phyloP scores from a whole-genome alignment of 1,140 invertebrate genomes.

The Zaprionus vittiger region DNA sequence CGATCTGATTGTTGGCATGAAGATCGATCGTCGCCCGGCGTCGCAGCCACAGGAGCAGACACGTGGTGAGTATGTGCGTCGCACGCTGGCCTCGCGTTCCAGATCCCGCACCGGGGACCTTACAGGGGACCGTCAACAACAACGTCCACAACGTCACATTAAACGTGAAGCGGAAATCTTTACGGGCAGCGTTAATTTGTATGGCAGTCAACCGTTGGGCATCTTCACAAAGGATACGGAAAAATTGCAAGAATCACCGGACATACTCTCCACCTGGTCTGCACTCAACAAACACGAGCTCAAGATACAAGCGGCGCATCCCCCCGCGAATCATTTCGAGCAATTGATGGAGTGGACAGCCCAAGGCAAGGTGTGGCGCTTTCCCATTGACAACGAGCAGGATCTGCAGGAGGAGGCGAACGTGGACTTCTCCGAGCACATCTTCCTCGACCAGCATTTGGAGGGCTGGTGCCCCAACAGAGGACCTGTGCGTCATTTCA shows the following conservation, averaged over 20 bases:
- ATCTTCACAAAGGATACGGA: conserved; percentile 85
- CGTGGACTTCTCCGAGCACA: conserved; percentile 95
- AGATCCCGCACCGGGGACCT: conserved; percentile 35
- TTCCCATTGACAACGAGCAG: conserved; percentile 99
- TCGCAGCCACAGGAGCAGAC: conserved; percentile 79
- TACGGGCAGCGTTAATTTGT: conserved; percentile 85
- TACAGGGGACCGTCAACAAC: conserved; percentile 31
- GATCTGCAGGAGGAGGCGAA: conserved; percentile 92
- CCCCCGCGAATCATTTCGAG: conserved; percentile 95
- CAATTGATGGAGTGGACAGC: conserved; percentile 98
- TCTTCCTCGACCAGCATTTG: conserved; percentile 95
- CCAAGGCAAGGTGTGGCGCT: conserved; percentile 97
- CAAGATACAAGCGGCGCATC: conserved; percentile 87
- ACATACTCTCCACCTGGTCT: conserved; percentile 89
- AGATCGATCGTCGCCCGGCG: conserved; percentile 86
- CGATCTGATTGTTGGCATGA: conserved; percentile 90
- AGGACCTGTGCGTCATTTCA: conserved; percentile 97
- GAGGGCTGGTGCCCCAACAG: conserved; percentile 94
- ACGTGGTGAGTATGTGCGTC: conserved; percentile 75
- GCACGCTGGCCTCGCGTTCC: conserved; percentile 57
- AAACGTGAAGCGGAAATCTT: conserved; percentile 69
- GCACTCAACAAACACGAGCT: conserved; percentile 88
- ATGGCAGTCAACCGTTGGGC: conserved; percentile 86
- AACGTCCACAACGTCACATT: conserved; percentile 38
- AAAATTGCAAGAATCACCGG: conserved; percentile 80